Conservation (phyloP, 2,113 vertebrate genomes). For the Willisornis vidua region DNA sequence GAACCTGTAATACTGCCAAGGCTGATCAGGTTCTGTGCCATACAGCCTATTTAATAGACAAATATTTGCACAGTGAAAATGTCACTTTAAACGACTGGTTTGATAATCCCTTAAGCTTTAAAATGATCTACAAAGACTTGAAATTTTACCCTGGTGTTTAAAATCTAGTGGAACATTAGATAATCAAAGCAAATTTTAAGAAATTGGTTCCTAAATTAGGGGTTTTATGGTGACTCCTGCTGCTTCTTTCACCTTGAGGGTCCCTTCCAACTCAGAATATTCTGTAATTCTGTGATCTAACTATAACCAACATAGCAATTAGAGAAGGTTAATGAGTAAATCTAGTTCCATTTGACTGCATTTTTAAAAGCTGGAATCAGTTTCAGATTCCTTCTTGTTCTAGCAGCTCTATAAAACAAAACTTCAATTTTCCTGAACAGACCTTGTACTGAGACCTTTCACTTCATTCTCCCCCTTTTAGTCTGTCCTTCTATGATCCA, state of each 20-base stretch:
- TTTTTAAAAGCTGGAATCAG: neutral
- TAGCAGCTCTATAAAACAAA: neutral
- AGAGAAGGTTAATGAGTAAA: neutral
- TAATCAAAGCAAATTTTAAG: conserved; percentile 60
- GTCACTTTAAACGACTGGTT: conserved; percentile 79
- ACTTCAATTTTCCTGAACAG: neutral
- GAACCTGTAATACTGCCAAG: conserved; percentile 80
- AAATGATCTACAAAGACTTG: conserved; percentile 80
- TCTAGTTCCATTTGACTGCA: neutral
- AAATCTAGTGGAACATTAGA: conserved; percentile 66
- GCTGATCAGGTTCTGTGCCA: conserved; percentile 75
- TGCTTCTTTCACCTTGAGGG: neutral
- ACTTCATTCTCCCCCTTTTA: neutral
- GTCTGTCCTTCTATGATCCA: neutral
- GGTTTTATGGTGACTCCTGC: neutral
- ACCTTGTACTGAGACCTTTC: neutral
- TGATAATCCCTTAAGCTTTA: conserved; percentile 83
- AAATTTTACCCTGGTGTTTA: conserved; percentile 67
- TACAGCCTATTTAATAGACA: conserved; percentile 79
- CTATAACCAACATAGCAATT: neutral
- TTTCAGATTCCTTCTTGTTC: neutral
- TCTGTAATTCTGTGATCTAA: neutral
- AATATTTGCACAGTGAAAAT: conserved; percentile 84
- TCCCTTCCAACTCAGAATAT: neutral
- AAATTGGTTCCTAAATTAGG: conserved; percentile 43